These are phyloP conservation scores for Noctua janthe DNA, from an alignment of 2,888 invertebrate species.

Conservation along the genomic window DNA sequence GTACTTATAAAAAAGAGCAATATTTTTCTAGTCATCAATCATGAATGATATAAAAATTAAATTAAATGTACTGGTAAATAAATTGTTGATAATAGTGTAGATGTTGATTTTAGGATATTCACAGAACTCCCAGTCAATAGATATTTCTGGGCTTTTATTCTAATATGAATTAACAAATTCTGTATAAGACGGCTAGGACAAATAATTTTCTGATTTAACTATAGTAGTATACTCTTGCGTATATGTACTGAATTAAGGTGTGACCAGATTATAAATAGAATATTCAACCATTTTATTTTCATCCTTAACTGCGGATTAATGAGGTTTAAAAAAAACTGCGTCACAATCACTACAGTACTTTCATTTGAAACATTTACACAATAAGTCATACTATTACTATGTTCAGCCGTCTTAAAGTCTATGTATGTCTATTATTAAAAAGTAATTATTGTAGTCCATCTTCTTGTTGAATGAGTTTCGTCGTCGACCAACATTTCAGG, in stretches of 20 bases:
- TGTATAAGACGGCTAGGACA: conserved; percentile 6
- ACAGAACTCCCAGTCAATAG: neutral
- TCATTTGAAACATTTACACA: conserved; percentile 22
- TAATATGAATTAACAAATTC: conserved; percentile 11
- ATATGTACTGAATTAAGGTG: neutral
- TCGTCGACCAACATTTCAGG: conserved; percentile 78
- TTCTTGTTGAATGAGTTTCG: conserved; percentile 57
- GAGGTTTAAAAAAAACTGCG: neutral
- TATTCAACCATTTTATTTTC: neutral
- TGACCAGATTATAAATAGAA: conserved; percentile 4
- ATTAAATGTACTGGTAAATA: conserved; percentile 43
- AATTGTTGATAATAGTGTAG: conserved; percentile 24
- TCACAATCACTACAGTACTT: conserved; percentile 5
- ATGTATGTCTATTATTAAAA: neutral
- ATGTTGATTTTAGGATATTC: conserved; percentile 30
- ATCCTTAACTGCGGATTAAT: neutral
- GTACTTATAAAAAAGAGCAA: conserved; percentile 68
- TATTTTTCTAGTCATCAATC: conserved; percentile 69
- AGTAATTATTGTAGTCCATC: conserved; percentile 50
- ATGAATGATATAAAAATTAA: conserved; percentile 47
- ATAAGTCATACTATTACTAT: neutral
- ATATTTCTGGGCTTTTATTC: conserved; percentile 16
- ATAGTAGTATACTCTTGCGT: neutral
- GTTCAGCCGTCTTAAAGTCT: conserved; percentile 21
- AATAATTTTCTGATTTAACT: neutral